Evolutionary conservation across 1,140 invertebrate species (phyloP).

Genomic region (Dinoponera quadriceps): DNA sequence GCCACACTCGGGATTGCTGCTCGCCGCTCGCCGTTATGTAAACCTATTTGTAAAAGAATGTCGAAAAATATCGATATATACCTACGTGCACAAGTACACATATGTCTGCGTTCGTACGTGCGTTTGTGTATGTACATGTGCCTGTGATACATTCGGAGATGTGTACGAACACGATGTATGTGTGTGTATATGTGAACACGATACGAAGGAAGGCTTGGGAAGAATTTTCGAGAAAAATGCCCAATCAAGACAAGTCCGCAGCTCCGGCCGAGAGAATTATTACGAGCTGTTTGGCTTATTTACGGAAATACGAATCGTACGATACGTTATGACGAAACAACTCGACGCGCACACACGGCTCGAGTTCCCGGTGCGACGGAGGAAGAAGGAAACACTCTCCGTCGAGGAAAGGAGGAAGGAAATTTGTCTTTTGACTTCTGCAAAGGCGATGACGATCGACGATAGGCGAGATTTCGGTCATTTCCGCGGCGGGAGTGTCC

Average conservation of each 20-base stretch:
- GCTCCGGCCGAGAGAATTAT: neutral
- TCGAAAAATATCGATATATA: neutral
- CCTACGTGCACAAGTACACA: too few relatives aligned
- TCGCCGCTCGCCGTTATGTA: conserved; percentile 3
- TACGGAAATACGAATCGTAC: neutral
- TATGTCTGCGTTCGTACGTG: too few relatives aligned
- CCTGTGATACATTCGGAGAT: too few relatives aligned
- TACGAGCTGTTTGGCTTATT: neutral
- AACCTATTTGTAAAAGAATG: neutral
- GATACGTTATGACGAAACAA: neutral
- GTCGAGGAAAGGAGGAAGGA: conserved; percentile 50
- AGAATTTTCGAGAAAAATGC: neutral
- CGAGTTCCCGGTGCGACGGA: neutral
- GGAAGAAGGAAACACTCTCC: conserved; percentile 23
- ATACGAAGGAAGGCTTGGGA: neutral
- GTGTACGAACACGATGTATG: too few relatives aligned
- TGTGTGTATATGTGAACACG: too few relatives aligned
- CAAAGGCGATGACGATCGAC: conserved; percentile 52
- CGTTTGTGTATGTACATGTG: too few relatives aligned
- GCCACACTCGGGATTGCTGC: conserved; percentile 9
- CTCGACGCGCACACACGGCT: conserved; percentile 18
- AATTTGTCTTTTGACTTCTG: conserved; percentile 36
- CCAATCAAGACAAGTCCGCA: neutral
- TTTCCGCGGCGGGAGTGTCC: neutral
- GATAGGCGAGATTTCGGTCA: conserved; percentile 32